phyloP scores from a whole-genome alignment of 2,888 invertebrate genomes.

The Sinelater perroti region DNA sequence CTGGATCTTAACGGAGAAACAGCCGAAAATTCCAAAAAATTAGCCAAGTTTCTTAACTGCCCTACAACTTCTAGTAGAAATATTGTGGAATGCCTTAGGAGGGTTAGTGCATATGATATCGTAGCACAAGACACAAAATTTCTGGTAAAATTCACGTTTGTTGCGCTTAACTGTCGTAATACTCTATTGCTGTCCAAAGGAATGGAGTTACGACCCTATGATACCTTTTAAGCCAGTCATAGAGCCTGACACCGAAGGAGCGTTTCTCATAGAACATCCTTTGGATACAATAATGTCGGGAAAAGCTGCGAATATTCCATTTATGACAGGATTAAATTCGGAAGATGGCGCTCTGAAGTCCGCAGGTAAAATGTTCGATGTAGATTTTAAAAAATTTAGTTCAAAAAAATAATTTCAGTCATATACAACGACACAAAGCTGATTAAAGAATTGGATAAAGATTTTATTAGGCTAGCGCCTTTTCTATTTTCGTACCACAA shows the following conservation, averaged over 20 bases:
- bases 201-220: conserved; percentile 82
- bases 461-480: conserved; percentile 60
- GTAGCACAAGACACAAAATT: conserved; percentile 68
- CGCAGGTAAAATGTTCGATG: background rate
- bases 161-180: background rate
- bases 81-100: conserved; percentile 71
- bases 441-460: conserved; percentile 56
- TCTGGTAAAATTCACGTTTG: background rate
- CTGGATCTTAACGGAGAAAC: conserved; percentile 65
- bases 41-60: conserved; percentile 71
- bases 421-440: conserved; percentile 52
- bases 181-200: conserved; percentile 56
- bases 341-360: conserved; percentile 43
- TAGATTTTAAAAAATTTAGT: background rate
- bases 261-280: conserved; percentile 75
- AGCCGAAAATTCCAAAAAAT: conserved; percentile 65
- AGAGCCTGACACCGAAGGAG: conserved; percentile 72
- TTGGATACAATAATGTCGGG: conserved; percentile 62
- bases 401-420: conserved; percentile 40
- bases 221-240: conserved; percentile 81
- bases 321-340: conserved; percentile 77
- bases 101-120: conserved; percentile 69
- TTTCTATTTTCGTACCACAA: conserved; percentile 61
- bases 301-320: conserved; percentile 67
- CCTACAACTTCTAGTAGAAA: conserved; percentile 62